phyloP scores from a whole-genome alignment of 2,113 vertebrate species.

The Coryphaenoides rupestris region DNA sequence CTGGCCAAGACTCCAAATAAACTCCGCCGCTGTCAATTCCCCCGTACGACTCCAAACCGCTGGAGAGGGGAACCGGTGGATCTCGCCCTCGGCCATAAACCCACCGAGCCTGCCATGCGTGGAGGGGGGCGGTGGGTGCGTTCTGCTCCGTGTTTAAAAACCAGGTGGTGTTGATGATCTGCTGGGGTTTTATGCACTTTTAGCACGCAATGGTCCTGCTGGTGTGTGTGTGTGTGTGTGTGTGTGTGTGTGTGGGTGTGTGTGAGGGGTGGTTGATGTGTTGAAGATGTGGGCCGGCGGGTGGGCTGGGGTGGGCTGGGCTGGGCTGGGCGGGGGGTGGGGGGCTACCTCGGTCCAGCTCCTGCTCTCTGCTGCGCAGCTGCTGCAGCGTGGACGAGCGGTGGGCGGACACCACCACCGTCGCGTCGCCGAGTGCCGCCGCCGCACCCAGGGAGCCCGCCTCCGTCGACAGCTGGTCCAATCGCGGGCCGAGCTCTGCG shows the following conservation, averaged over 20 bases:
- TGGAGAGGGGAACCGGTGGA: slow-evolving; percentile 29
- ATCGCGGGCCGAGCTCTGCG: slow-evolving; percentile 50
- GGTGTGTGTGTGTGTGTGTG: too few species aligned
- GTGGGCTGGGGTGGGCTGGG: too few species aligned
- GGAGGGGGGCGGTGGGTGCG: too few species aligned
- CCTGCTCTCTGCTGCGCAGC: slow-evolving; percentile 67
- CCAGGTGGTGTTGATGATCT: too few species aligned
- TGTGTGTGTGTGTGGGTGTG: too few species aligned
- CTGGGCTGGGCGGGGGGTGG: too few species aligned
- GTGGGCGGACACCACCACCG: slow-evolving; percentile 60
- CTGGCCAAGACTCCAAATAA: slow-evolving; percentile 47
- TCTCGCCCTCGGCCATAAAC: slow-evolving; percentile 26
- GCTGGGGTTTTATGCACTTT: too few species aligned
- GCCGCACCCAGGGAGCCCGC: slow-evolving; percentile 61
- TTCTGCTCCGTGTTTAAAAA: too few species aligned
- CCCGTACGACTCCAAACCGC: slow-evolving; percentile 13
- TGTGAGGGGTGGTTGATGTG: too few species aligned
- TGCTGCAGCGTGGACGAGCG: slow-evolving; percentile 67
- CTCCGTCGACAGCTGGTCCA: slow-evolving; percentile 69
- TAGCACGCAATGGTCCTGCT: too few species aligned
- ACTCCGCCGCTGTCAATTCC: slow-evolving; percentile 46
- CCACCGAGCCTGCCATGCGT: background rate
- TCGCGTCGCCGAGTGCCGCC: slow-evolving; percentile 70
- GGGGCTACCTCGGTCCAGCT: slow-evolving; percentile 72
- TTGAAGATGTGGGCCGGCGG: background rate